phyloP scores from a whole-genome alignment of 2,797 vertebrate species.

The Oreonectes daqikongensis region DNA sequence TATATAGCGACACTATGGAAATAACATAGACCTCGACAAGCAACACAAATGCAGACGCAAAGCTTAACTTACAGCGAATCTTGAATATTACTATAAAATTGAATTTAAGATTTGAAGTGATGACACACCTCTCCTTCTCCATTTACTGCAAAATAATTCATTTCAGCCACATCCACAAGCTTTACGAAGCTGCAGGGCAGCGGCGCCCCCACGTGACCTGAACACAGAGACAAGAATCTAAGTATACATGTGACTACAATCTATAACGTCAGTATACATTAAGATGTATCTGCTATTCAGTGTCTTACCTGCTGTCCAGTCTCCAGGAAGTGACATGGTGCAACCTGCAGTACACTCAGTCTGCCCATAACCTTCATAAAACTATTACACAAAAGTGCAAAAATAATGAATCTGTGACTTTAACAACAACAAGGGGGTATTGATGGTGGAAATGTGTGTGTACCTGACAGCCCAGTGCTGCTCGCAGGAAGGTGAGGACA shows the following conservation, averaged over 20 bases:
- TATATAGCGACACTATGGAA: too few species aligned
- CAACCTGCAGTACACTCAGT: slow-evolving; percentile 96
- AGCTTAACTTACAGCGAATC: too few species aligned
- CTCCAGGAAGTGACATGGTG: slow-evolving; percentile 87
- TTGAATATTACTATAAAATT: not conserved
- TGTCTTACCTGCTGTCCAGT: slow-evolving; percentile 90
- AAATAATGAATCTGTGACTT: not conserved
- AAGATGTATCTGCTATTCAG: not conserved
- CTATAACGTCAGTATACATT: not conserved
- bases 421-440: not conserved
- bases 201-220: slow-evolving; percentile 93
- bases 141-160: slow-evolving; percentile 91
- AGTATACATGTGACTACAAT: not conserved
- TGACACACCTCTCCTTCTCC: slow-evolving; percentile 91
- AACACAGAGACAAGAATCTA: not conserved
- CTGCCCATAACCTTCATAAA: slow-evolving; percentile 98
- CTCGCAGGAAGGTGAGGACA: slow-evolving; percentile 89
- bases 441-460: slow-evolving; percentile 52
- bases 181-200: slow-evolving; percentile 90
- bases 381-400: slow-evolving; percentile 71
- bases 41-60: too few species aligned
- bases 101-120: not conserved
- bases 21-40: too few species aligned
- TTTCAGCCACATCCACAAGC: slow-evolving; percentile 91
- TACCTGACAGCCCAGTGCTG: slow-evolving; percentile 96